Percentiles rank a stretch among this genome's conserved stretches.
Evolutionary conservation across 2,113 vertebrate genomes (phyloP).

Genomic region (Daboia siamensis): DNA sequence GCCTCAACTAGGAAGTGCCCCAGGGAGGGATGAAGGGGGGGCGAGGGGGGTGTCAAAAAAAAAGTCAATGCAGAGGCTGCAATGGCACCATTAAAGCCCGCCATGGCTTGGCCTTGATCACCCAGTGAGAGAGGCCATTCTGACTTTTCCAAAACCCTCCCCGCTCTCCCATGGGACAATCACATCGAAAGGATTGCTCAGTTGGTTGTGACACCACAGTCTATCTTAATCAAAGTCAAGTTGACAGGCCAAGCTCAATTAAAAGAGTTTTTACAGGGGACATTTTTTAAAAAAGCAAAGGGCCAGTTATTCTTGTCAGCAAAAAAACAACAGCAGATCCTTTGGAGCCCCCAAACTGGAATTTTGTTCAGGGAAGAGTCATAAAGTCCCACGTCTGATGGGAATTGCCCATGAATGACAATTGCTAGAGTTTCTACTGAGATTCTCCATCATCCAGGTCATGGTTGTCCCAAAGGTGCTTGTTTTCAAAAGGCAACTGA

Average conservation of each 20-base stretch:
- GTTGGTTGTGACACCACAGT: neutral
- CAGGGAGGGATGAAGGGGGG: neutral
- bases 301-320: rapidly evolving
- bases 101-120: neutral
- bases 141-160: neutral
- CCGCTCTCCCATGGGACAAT: neutral
- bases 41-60: neutral
- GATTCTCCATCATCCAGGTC: neutral
- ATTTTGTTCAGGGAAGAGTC: neutral
- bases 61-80: neutral
- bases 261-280: neutral
- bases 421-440: neutral
- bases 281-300: neutral
- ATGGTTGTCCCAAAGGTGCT: too few species aligned
- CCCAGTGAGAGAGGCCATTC: neutral
- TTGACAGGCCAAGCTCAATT: neutral
- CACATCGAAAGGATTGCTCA: neutral
- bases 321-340: neutral
- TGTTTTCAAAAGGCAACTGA: too few species aligned
- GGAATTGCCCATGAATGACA: too few species aligned
- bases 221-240: neutral
- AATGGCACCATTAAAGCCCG: neutral
- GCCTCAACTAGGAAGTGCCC: neutral
- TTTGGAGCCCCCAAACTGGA: neutral
- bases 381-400: neutral